A percentile compares a stretch with the other conserved stretches of the same genome.
Conservation (phyloP, 2,113 vertebrate species). For the Illadopsis cleaveri region DNA sequence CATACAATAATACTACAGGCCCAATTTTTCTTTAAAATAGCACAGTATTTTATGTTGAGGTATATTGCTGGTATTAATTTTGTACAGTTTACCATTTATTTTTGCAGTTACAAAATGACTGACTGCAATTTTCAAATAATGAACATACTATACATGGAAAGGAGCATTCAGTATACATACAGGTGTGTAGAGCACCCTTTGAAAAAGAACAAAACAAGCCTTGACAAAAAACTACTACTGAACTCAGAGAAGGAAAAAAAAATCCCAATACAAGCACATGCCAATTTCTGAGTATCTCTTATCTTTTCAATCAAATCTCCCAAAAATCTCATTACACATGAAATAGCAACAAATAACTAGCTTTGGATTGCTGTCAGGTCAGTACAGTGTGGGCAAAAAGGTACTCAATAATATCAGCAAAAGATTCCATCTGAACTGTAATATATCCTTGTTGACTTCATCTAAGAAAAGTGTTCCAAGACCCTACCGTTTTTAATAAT, state of each 20-base stretch:
- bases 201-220: background rate
- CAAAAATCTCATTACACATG: background rate
- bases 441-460: background rate
- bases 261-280: background rate
- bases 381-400: background rate
- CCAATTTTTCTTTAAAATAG: slow-evolving; percentile 25
- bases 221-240: background rate
- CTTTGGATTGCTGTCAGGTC: background rate
- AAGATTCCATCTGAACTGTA: background rate
- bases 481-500: background rate
- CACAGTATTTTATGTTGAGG: background rate
- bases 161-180: background rate
- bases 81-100: background rate
- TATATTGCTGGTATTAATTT: background rate
- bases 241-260: background rate
- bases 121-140: background rate
- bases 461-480: background rate
- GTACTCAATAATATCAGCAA: background rate
- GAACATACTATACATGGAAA: background rate
- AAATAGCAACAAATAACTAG: background rate
- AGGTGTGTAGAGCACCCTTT: background rate
- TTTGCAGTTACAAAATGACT: background rate
- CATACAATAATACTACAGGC: slow-evolving; percentile 13
- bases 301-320: background rate
- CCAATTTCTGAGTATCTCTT: background rate